phyloP scores from a whole-genome alignment of 2,888 invertebrate species.

The Stratiomys singularior region DNA sequence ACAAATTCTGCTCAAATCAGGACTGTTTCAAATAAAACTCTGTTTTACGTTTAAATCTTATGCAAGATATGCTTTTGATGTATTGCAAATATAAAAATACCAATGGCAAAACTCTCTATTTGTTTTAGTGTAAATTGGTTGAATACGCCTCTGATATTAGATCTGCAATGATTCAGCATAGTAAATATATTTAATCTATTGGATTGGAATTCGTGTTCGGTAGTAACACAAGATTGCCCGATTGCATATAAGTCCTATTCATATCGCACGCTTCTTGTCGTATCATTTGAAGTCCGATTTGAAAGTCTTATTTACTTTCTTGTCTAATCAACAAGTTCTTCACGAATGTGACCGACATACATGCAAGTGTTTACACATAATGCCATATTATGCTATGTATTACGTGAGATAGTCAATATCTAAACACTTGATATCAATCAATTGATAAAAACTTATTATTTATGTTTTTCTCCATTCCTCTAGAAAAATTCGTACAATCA shows the following conservation, averaged over 20 bases:
- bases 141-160: too few relatives aligned
- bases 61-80: too few relatives aligned
- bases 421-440: background rate
- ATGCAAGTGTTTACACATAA: background rate
- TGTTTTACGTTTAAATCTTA: too few relatives aligned
- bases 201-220: background rate
- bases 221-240: background rate
- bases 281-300: background rate
- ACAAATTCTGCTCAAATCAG: too few relatives aligned
- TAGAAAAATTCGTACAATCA: background rate
- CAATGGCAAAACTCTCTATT: too few relatives aligned
- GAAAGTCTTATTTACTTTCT: background rate
- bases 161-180: too few relatives aligned
- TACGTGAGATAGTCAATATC: background rate
- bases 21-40: too few relatives aligned
- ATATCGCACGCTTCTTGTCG: background rate
- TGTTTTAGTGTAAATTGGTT: too few relatives aligned
- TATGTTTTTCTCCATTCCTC: background rate
- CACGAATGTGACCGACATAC: background rate
- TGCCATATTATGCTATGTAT: background rate
- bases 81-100: too few relatives aligned
- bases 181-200: too few relatives aligned
- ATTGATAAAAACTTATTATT: background rate
- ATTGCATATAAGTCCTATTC: background rate
- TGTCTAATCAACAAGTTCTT: slow-evolving; percentile 20